Conservation (phyloP, 1,140 invertebrate species). For the Drosophila lini region DNA sequence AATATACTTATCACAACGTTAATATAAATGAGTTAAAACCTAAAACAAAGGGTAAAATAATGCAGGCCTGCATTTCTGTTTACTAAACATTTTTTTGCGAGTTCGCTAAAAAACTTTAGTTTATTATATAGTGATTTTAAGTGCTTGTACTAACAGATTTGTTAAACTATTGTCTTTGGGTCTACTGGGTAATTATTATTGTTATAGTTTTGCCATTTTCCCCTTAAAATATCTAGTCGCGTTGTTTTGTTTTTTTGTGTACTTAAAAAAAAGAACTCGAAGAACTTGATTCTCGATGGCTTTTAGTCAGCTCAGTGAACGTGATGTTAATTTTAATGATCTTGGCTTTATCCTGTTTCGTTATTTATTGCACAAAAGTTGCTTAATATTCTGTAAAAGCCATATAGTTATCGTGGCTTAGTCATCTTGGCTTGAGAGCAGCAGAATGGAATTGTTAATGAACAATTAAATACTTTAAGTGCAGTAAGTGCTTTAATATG, state of each 20-base stretch:
- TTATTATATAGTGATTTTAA: no score
- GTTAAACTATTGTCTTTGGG: neutral
- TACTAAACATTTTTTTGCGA: no score
- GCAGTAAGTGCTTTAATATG: neutral
- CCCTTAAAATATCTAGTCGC: neutral
- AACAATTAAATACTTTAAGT: conserved; percentile 10
- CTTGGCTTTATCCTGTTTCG: conserved; percentile 11
- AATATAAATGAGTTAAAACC: no score
- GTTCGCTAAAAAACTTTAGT: no score
- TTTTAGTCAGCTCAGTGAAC: neutral
- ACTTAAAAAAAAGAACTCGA: neutral
- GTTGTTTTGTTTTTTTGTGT: neutral
- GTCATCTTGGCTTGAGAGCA: neutral
- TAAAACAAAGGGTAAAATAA: no score
- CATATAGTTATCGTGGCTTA: conserved; percentile 5
- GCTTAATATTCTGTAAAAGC: conserved; percentile 24
- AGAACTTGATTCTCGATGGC: neutral
- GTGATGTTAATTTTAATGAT: conserved; percentile 16
- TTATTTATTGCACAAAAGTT: conserved; percentile 2
- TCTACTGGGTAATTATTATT: neutral
- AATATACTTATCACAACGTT: no score
- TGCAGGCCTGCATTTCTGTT: no score
- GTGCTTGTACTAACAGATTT: no score
- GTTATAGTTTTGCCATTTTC: neutral
- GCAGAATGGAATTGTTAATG: conserved; percentile 7